Evolutionary conservation across 1,140 invertebrate genomes (phyloP), one percentile per base, ranked within the genome.

Genomic region (Thalassaphorura encarpata): DNA sequence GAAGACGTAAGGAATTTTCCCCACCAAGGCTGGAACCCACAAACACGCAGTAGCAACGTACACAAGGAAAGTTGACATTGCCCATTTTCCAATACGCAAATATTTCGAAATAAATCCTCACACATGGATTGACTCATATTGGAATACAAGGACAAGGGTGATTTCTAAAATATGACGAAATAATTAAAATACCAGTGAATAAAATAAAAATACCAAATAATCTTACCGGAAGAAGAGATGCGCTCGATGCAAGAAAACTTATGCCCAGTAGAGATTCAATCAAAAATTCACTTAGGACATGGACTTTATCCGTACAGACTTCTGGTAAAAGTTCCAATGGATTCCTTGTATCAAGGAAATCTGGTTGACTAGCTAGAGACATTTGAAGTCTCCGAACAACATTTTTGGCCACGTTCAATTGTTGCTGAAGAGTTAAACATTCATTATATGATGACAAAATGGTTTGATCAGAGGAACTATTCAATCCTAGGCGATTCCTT

Each of bases 1-100:
- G 83, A 86, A 66, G 84, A 84, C 1, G 86, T 83, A 3, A 95
- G 74, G 67, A 90, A 90, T 54, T 84, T 78, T 15, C 89, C 89
- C 89, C 89, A 94, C 87, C 87, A 94, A 1, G 78, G 75, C 68
- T 85, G 81, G 53, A 80, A 77, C 46, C 82, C 83, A 70, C 86
- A 89, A 64, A 85, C 80, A 29, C 85, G 80, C 24, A 87, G 83
- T 63, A 92, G 71, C 54, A 93, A 74, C 26, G 87, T 83, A 6
- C 83, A 85, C 19, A 80, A 76, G 23, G 81, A 75, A 5, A 87
- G 75, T 68, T 88, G 86, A 26, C 83, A 75, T 54, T 82, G 76
- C 29, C 76, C 76, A 36, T 73, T 74, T 27, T 76, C 70, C 67
- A 78, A 73, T 2, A 85, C 77, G 69, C 83, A 85, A 43, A 82